Percentiles rank a stretch among this genome's conserved stretches.
These are phyloP conservation scores for Neoniphon sammara DNA, from an alignment of 2,797 vertebrate genomes.

Conservation along the genomic window DNA sequence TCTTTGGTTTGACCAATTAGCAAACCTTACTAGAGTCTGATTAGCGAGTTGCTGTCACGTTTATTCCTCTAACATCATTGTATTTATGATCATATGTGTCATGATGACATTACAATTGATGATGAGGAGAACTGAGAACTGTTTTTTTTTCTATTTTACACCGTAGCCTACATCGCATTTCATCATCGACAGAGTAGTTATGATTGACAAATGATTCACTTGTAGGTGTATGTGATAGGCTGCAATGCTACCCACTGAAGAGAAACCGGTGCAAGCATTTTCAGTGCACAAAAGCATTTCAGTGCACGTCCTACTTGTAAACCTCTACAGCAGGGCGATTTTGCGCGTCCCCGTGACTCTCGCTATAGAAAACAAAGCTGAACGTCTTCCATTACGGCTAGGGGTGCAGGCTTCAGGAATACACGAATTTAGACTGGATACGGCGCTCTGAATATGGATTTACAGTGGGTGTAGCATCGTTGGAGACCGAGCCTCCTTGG, in stretches of 20 bases:
- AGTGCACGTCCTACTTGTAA: slow-evolving; percentile 76
- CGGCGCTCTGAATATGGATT: slow-evolving; percentile 79
- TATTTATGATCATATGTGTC: background rate
- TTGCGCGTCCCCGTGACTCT: slow-evolving; percentile 81
- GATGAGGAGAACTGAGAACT: too few species aligned
- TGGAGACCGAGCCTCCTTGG: slow-evolving; percentile 76
- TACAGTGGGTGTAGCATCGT: slow-evolving; percentile 77
- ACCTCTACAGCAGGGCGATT: slow-evolving; percentile 77
- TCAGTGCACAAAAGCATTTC: slow-evolving; percentile 63
- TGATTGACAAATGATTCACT: background rate
- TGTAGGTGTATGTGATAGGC: slow-evolving; percentile 43
- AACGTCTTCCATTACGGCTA: slow-evolving; percentile 82
- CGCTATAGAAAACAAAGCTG: slow-evolving; percentile 88
- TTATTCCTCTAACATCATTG: too few species aligned
- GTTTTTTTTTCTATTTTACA: too few species aligned
- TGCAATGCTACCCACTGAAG: slow-evolving; percentile 59
- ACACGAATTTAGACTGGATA: slow-evolving; percentile 64
- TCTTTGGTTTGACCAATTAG: too few species aligned
- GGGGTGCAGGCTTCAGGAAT: slow-evolving; percentile 75
- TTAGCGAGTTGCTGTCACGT: too few species aligned
- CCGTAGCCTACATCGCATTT: slow-evolving; percentile 11
- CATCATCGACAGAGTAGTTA: slow-evolving; percentile 16
- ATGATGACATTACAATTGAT: background rate
- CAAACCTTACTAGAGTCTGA: too few species aligned
- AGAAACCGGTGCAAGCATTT: slow-evolving; percentile 54